These are phyloP conservation scores for Glyptemys insculpta DNA, from an alignment of 2,797 vertebrate species.

Conservation along the genomic window DNA sequence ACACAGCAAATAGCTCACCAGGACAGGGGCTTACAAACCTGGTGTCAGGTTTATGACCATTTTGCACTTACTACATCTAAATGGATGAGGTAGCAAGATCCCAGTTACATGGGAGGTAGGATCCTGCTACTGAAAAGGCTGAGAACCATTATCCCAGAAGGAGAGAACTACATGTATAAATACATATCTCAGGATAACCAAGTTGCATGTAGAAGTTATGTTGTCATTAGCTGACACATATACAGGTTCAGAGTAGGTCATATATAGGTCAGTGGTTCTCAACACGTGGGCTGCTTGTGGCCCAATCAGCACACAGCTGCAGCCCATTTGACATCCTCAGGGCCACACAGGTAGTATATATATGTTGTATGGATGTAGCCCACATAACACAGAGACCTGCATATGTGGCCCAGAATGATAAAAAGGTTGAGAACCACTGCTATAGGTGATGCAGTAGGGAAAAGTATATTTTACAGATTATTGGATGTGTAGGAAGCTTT, in stretches of 20 bases:
- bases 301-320: too few relatives aligned
- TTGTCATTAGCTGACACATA: slow-evolving; percentile 34
- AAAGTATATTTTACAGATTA: slow-evolving; percentile 42
- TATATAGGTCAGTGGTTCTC: too few relatives aligned
- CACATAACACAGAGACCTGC: too few relatives aligned
- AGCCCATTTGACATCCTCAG: too few relatives aligned
- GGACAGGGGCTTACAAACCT: background rate
- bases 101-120: slow-evolving; percentile 9
- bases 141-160: slow-evolving; percentile 42
- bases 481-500: background rate
- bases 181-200: slow-evolving; percentile 7
- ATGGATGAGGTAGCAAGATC: slow-evolving; percentile 24
- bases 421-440: background rate
- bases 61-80: background rate
- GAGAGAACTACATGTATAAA: background rate
- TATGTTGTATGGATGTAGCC: too few relatives aligned
- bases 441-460: slow-evolving; percentile 52
- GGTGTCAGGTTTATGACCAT: background rate
- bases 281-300: too few relatives aligned
- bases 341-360: too few relatives aligned
- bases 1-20: too few relatives aligned
- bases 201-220: slow-evolving; percentile 39
- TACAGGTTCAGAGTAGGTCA: too few relatives aligned
- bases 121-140: slow-evolving; percentile 36
- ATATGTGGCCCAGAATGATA: too few relatives aligned